Conservation (phyloP, 2,888 invertebrate species). For the Protophormia terraenovae region DNA sequence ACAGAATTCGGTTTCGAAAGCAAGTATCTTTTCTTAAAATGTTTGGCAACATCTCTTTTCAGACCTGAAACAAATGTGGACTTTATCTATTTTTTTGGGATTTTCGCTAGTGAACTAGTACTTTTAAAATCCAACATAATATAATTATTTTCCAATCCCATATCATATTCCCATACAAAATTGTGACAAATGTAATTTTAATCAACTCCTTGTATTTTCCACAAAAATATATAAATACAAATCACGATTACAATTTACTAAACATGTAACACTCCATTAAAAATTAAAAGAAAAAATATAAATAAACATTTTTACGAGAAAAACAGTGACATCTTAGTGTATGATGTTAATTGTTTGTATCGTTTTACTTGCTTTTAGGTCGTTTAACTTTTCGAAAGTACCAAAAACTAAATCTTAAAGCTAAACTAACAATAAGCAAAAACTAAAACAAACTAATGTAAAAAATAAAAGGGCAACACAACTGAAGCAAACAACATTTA, state of each 20-base stretch:
- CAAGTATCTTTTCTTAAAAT: too few species aligned
- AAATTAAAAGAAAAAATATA: not conserved
- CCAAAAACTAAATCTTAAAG: conserved; percentile 22
- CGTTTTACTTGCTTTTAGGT: conserved; percentile 59
- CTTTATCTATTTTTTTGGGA: too few species aligned
- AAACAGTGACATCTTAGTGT: conserved; percentile 54
- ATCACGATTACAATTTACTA: conserved; percentile 51
- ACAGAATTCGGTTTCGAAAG: too few species aligned
- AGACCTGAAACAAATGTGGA: too few species aligned
- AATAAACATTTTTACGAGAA: conserved; percentile 57
- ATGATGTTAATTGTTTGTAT: conserved; percentile 59
- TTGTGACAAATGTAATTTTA: too few species aligned
- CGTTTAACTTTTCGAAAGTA: conserved; percentile 59
- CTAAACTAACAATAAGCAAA: not conserved
- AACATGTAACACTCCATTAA: conserved; percentile 24
- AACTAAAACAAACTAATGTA: conserved; percentile 23
- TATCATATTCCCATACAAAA: too few species aligned
- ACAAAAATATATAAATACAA: conserved; percentile 24
- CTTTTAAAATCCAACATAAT: too few species aligned
- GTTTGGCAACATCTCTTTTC: too few species aligned
- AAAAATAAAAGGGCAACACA: conserved; percentile 57
- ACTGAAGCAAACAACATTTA: conserved; percentile 59
- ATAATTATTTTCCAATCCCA: too few species aligned
- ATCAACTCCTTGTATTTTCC: not conserved
- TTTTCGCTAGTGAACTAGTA: too few species aligned